Base-by-base conservation (phyloP, 30 jellyfish, hydroid and myxozoan species). In the Morbakka virulenta region DNA sequence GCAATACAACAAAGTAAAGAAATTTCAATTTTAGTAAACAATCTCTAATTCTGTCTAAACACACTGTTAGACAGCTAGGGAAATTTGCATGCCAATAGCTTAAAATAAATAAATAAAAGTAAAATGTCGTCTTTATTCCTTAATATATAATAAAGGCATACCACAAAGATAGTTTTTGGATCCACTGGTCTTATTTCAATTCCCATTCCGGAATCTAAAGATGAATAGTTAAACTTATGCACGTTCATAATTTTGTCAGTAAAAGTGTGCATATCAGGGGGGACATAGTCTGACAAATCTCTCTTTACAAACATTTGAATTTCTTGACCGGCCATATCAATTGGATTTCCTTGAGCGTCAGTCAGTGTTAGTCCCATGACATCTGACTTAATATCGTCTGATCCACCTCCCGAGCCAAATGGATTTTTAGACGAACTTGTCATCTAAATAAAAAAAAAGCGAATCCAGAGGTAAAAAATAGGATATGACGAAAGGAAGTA, bases 301-400 rank as follows among this genome's bases (percentile, higher is more conserved):
- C 96, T 86, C 47, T 79, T 68, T 11, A 91, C 96, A 65, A 83
- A 84, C 96, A 91, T 83, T 34, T 93, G 80, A 30, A 91, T 74
- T 34, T 83, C 96, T 77, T 83, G 96, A 24, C 98, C 96, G 20
- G 95, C 76, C 73, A 91, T 51, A 52, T 91, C 95, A 50, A 91
- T 53, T 32, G 98, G 85, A 28, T 79, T 71, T 12, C 98, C 98
- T 51, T 84, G 53, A 13, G 74, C 75, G 49, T 90, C 96, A 14
- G 95, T 68, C 21, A 91, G 62, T 0, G 98, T 81, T 20, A 91
- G 76, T 22, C 98, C 98, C 88, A 75, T 68, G 77, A 91, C 90
- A 20, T 79, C 83, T 25, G 98, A 91, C 21, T 84, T 79, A 63
- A 91, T 50, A 50, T 91, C 96, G 3, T 82, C 81, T 4, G 96